A percentile compares a stretch with the other conserved stretches of the same genome.
These are phyloP conservation scores for Bombus pascuorum DNA, from an alignment of 1,140 invertebrate genomes.

Conservation along the genomic window DNA sequence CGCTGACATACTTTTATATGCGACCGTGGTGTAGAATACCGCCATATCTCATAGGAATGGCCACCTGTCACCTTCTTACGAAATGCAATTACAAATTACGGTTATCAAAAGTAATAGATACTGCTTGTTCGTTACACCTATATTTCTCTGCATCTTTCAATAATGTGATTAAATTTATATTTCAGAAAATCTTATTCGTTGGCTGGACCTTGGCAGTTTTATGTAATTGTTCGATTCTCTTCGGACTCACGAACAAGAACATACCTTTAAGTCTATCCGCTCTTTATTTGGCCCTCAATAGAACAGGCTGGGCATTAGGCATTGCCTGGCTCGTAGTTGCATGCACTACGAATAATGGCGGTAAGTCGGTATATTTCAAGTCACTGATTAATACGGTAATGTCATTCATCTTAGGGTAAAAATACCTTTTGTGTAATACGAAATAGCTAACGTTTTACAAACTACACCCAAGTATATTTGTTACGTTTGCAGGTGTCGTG, in stretches of 20 bases:
- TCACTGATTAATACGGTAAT: no score
- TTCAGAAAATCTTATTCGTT: constrained; percentile 70
- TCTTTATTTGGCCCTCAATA: constrained; percentile 78
- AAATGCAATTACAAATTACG: constrained; percentile 76
- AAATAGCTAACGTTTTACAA: no score
- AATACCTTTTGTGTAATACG: fast-evolving
- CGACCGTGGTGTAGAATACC: constrained; percentile 83
- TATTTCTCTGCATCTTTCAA: no score
- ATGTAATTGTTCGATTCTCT: constrained; percentile 79
- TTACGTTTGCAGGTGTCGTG: constrained; percentile 75
- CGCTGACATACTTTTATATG: constrained; percentile 73
- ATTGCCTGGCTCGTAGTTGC: constrained; percentile 83
- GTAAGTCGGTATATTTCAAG: constrained; percentile 49
- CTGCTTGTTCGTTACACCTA: not conserved
- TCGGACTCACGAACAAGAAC: constrained; percentile 75
- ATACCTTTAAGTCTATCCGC: constrained; percentile 75
- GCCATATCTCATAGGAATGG: constrained; percentile 82
- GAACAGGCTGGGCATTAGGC: constrained; percentile 81
- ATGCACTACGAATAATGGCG: constrained; percentile 80
- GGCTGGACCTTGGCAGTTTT: constrained; percentile 77
- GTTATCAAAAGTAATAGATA: constrained; percentile 73
- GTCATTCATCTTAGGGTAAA: no score
- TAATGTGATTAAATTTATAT: constrained; percentile 40
- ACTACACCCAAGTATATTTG: not conserved
- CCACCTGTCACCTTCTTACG: constrained; percentile 77